Conservation (phyloP, 2,113 vertebrate genomes). For the Dasyornis broadbenti region DNA sequence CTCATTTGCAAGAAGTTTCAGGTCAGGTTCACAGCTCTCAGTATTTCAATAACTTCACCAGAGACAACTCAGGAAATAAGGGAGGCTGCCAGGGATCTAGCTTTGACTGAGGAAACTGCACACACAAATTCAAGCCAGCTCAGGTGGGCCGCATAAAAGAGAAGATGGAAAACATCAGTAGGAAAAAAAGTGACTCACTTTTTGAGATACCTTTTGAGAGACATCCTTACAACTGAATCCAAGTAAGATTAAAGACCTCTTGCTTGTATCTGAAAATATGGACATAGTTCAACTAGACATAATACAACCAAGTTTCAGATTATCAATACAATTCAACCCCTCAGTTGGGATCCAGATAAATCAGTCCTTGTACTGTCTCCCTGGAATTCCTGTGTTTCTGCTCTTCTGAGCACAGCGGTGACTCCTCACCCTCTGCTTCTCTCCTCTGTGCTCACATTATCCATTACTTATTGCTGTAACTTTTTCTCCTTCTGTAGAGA, state of each 20-base stretch:
- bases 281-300: not conserved
- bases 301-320: not conserved
- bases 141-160: not conserved
- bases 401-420: not conserved
- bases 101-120: not conserved
- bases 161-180: not conserved
- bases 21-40: not conserved
- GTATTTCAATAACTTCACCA: not conserved
- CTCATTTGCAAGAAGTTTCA: not conserved
- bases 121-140: not conserved
- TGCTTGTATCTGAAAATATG: not conserved
- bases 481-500: not conserved
- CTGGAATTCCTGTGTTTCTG: not conserved
- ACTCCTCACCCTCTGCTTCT: not conserved
- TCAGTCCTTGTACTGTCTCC: not conserved
- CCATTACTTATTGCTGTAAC: not conserved
- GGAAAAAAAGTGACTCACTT: not conserved
- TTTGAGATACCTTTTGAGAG: not conserved
- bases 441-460: not conserved
- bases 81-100: not conserved
- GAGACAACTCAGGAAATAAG: not conserved
- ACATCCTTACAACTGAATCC: not conserved
- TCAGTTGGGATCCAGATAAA: not conserved
- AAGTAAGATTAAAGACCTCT: not conserved
- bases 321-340: not conserved